Conservation (phyloP, 2,113 vertebrate species). For the Caranx melampygus region DNA sequence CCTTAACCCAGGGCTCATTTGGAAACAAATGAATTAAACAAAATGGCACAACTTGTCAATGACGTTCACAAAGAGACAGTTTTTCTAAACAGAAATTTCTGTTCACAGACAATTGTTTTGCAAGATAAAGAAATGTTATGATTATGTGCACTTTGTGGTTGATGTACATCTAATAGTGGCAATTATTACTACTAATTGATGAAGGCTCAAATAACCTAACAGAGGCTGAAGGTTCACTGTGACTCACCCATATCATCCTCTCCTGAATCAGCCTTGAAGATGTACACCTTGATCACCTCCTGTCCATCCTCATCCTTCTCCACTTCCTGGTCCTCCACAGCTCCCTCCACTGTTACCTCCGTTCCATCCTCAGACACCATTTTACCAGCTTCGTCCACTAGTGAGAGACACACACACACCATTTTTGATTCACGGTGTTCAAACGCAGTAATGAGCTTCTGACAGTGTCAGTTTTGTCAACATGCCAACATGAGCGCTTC, state of each 20-base stretch:
- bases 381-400: slow-evolving; percentile 98
- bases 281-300: slow-evolving; percentile 99
- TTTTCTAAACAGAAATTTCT: background rate
- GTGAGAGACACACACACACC: slow-evolving; percentile 1
- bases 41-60: background rate
- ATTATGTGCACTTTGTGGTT: background rate
- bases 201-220: background rate
- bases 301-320: slow-evolving; percentile 95
- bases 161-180: background rate
- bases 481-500: too few relatives aligned
- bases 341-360: slow-evolving; percentile 92
- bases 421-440: background rate
- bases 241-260: slow-evolving; percentile 96
- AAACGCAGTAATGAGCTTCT: background rate
- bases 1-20: background rate
- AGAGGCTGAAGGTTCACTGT: background rate
- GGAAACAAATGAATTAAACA: background rate
- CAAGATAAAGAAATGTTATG: background rate
- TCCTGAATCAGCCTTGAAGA: slow-evolving; percentile 98
- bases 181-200: background rate
- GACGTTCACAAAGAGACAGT: background rate
- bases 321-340: slow-evolving; percentile 88
- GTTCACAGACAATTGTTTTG: background rate
- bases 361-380: slow-evolving; percentile 94
- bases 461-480: background rate